A percentile compares a stretch with the other conserved stretches of the same genome.
phyloP scores from a whole-genome alignment of 2,797 vertebrate genomes.

The Lerista edwardsae region DNA sequence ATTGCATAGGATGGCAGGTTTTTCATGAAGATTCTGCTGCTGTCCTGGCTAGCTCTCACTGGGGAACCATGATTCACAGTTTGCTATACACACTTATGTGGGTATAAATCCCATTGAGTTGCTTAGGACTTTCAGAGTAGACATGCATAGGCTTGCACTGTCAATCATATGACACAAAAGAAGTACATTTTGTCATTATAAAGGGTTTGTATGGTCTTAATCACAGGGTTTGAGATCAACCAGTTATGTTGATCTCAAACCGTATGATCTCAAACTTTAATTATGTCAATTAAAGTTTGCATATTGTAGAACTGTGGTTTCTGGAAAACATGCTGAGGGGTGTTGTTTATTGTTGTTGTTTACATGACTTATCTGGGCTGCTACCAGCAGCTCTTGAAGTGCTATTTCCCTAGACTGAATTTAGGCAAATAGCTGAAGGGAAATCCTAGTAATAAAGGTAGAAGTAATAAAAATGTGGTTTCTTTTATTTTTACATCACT shows the following conservation, averaged over 20 bases:
- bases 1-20: too few species aligned
- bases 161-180: too few species aligned
- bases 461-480: slow-evolving; percentile 53
- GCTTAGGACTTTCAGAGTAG: too few species aligned
- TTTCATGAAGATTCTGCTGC: too few species aligned
- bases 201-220: slow-evolving; percentile 56
- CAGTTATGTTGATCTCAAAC: slow-evolving; percentile 76
- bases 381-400: slow-evolving; percentile 77
- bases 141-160: too few species aligned
- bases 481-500: too few species aligned
- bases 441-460: slow-evolving; percentile 59
- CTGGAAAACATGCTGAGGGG: slow-evolving; percentile 75
- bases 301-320: slow-evolving; percentile 64
- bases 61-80: too few species aligned
- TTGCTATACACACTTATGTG: too few species aligned
- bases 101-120: too few species aligned
- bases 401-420: slow-evolving; percentile 72
- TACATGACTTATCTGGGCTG: slow-evolving; percentile 82
- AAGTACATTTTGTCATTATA: slow-evolving; percentile 48
- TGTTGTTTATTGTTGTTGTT: slow-evolving; percentile 60
- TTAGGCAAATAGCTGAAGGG: slow-evolving; percentile 67
- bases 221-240: slow-evolving; percentile 62
- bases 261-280: too few species aligned
- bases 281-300: slow-evolving; percentile 68
- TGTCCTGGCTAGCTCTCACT: too few species aligned